Conservation (phyloP, 2,113 vertebrate species). For the Mohoua ochrocephala region DNA sequence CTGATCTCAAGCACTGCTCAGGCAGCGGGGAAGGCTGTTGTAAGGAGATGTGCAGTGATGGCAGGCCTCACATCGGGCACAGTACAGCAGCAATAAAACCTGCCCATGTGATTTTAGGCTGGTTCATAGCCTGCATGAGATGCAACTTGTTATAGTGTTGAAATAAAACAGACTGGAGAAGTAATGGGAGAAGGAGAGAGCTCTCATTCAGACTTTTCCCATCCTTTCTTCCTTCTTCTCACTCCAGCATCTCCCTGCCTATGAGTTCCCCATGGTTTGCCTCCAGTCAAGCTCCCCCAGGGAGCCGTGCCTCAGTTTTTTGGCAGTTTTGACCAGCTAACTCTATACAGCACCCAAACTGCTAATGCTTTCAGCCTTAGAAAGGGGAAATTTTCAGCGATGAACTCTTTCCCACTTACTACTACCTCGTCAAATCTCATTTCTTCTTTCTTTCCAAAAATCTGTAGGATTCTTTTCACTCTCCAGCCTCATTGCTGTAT, state of each 20-base stretch:
- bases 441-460: background rate
- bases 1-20: background rate
- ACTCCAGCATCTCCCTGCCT: background rate
- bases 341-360: background rate
- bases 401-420: background rate
- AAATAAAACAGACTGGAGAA: background rate
- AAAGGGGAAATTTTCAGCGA: background rate
- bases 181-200: background rate
- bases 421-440: background rate
- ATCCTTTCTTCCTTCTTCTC: background rate
- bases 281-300: background rate
- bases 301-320: background rate
- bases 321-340: background rate
- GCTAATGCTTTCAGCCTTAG: background rate
- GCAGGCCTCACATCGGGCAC: background rate
- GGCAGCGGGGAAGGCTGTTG: background rate
- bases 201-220: background rate
- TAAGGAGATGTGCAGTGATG: background rate
- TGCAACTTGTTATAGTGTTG: background rate
- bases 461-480: background rate
- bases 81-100: background rate
- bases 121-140: background rate
- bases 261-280: background rate
- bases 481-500: background rate
- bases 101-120: background rate